A percentile compares a stretch with the other conserved stretches of the same genome.
phyloP scores from a whole-genome alignment of 2,797 vertebrate genomes.

The Cryptoblepharus egeriae region DNA sequence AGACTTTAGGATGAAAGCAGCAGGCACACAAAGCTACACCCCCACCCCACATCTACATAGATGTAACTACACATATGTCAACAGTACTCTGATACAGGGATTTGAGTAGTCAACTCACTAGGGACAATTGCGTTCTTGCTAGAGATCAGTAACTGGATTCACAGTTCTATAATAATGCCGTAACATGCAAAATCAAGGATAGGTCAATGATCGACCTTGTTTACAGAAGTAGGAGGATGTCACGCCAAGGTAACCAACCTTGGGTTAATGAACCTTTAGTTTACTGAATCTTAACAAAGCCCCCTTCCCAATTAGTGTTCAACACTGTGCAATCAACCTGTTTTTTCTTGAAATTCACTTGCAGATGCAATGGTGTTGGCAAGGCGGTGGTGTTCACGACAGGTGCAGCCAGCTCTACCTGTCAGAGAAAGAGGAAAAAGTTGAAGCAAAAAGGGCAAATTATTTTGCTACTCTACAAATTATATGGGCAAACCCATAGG shows the following conservation, averaged over 20 bases:
- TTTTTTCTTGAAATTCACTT: conserved; percentile 80
- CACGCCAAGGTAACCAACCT: neutral
- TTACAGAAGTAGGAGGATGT: neutral
- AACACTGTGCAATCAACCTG: conserved; percentile 55
- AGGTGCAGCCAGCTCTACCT: conserved; percentile 76
- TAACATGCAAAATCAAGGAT: neutral
- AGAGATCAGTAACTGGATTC: neutral
- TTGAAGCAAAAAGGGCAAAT: neutral
- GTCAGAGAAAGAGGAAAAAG: neutral
- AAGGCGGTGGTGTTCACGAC: conserved; percentile 74
- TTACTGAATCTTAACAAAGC: neutral
- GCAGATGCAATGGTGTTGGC: conserved; percentile 73
- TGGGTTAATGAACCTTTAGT: too few species aligned
- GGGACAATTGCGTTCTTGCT: too few species aligned
- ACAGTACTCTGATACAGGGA: too few species aligned
- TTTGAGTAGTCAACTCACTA: too few species aligned
- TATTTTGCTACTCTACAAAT: neutral
- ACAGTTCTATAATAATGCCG: neutral
- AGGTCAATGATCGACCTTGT: neutral
- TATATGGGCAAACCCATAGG: too few species aligned
- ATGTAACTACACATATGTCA: too few species aligned
- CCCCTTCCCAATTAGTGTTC: neutral
- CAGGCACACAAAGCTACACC: too few species aligned
- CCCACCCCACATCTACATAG: too few species aligned
- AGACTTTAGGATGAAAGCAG: too few species aligned